Percentiles rank a stretch among this genome's conserved stretches.
Evolutionary conservation across 2,113 vertebrate genomes (phyloP).

Genomic region (Festucalex cinctus): DNA sequence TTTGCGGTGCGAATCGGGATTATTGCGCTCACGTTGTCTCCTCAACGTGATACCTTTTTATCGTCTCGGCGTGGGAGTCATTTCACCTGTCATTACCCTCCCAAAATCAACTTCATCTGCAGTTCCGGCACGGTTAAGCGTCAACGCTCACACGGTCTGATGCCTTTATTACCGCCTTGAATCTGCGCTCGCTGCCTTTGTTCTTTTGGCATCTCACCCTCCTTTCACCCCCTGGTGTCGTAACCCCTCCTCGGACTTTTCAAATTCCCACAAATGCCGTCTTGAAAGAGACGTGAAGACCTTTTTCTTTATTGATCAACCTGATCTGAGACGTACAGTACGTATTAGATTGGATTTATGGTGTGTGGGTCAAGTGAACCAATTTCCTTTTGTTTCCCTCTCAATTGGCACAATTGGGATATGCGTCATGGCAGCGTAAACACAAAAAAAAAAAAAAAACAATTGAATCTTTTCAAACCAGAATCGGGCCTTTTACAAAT

Average conservation of each 20-base stretch:
- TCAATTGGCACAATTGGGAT: too few relatives aligned
- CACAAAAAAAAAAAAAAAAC: too few relatives aligned
- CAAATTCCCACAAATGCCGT: not conserved
- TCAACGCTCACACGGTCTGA: not conserved
- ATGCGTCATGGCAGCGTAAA: too few relatives aligned
- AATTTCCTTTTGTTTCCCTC: too few relatives aligned
- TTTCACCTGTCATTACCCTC: not conserved
- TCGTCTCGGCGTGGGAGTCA: not conserved
- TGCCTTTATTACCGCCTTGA: not conserved
- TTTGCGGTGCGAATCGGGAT: too few relatives aligned
- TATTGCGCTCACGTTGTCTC: too few relatives aligned
- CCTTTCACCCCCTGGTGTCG: not conserved
- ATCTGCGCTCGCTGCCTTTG: not conserved
- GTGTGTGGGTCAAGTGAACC: too few relatives aligned
- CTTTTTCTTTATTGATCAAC: not conserved
- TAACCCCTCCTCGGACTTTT: not conserved
- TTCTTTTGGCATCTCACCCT: not conserved
- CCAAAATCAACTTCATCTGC: slow-evolving; percentile 1
- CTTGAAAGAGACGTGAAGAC: not conserved
- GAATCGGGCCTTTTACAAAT: too few relatives aligned
- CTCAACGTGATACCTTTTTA: not conserved
- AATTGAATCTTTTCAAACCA: too few relatives aligned
- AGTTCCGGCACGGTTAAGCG: not conserved
- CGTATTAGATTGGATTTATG: too few relatives aligned
- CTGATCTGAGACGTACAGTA: not conserved